These are phyloP conservation scores for Rambutsinella grinnellia DNA, from an alignment of 2,888 invertebrate genomes.

Conservation along the genomic window DNA sequence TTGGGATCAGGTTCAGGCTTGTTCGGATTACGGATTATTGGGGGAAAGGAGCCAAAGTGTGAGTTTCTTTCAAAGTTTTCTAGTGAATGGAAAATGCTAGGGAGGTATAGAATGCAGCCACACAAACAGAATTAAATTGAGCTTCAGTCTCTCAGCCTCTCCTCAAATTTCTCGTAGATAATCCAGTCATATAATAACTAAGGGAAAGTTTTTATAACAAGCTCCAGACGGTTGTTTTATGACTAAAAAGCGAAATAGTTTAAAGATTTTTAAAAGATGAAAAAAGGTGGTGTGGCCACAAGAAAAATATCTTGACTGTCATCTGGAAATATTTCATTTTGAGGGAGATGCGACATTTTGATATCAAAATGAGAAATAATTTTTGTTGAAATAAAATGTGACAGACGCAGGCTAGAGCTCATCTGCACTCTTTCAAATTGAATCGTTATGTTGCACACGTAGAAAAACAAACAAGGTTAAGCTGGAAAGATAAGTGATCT, in stretches of 20 bases:
- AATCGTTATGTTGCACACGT: constrained; percentile 12
- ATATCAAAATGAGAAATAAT: constrained; percentile 40
- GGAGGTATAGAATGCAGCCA: constrained; percentile 31
- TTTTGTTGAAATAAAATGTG: constrained; percentile 46
- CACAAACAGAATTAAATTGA: constrained; percentile 27
- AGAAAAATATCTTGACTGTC: background rate
- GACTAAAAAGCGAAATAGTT: too few species aligned
- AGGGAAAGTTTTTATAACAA: too few species aligned
- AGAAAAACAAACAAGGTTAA: background rate
- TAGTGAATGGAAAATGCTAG: constrained; percentile 8
- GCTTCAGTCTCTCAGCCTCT: background rate
- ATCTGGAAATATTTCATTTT: background rate
- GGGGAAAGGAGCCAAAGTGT: background rate
- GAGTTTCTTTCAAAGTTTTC: background rate
- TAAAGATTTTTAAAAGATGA: too few species aligned
- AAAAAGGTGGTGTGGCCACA: background rate
- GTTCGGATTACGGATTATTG: background rate
- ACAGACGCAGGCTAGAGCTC: constrained; percentile 42
- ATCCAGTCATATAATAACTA: background rate
- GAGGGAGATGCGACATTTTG: constrained; percentile 33
- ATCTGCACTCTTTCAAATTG: constrained; percentile 17
- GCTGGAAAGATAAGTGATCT: constrained; percentile 14
- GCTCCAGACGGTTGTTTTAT: too few species aligned
- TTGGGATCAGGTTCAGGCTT: background rate
- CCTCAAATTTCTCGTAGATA: constrained; percentile 13